phyloP scores from a whole-genome alignment of 2,888 invertebrate species.

The Drosophila mimetica region DNA sequence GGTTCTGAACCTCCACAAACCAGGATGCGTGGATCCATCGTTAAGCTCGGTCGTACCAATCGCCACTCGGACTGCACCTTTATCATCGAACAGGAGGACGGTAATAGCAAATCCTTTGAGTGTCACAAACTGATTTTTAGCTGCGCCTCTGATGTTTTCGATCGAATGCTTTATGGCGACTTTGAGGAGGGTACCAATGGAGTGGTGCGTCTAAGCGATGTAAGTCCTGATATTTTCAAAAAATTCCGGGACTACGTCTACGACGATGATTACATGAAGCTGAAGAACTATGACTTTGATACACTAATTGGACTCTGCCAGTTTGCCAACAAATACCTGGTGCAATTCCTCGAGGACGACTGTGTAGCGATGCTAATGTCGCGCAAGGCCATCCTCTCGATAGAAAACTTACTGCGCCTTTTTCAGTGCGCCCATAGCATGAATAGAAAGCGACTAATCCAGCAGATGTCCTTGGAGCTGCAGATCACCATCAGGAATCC shows the following conservation, averaged over 20 bases:
- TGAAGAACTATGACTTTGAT: slow-evolving; percentile 13
- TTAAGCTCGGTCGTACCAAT: slow-evolving; percentile 6
- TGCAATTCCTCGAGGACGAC: slow-evolving; percentile 25
- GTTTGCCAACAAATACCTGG: slow-evolving; percentile 38
- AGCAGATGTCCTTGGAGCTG: slow-evolving; percentile 1
- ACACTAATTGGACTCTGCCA: slow-evolving; percentile 13
- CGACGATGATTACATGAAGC: slow-evolving; percentile 15
- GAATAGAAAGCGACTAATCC: slow-evolving; percentile 2
- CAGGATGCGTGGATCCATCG: slow-evolving; percentile 7
- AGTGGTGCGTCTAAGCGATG: slow-evolving; percentile 27
- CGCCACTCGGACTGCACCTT: slow-evolving; percentile 31
- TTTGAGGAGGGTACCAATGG: slow-evolving; percentile 32
- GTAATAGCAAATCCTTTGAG: slow-evolving; percentile 1
- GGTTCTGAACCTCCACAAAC: no score
- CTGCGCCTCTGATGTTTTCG: slow-evolving; percentile 48
- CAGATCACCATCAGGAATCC: neutral
- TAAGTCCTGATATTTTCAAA: slow-evolving; percentile 26
- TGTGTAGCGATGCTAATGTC: slow-evolving; percentile 7
- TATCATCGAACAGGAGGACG: slow-evolving; percentile 4
- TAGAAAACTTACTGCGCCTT: slow-evolving; percentile 11
- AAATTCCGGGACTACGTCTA: slow-evolving; percentile 41
- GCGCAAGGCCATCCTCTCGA: slow-evolving; percentile 5
- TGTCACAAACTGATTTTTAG: slow-evolving; percentile 47
- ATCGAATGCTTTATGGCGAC: slow-evolving; percentile 46
- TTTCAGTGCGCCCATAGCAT: slow-evolving; percentile 37